Conservation (phyloP, 2,888 invertebrate species). For the Mythimna impura region DNA sequence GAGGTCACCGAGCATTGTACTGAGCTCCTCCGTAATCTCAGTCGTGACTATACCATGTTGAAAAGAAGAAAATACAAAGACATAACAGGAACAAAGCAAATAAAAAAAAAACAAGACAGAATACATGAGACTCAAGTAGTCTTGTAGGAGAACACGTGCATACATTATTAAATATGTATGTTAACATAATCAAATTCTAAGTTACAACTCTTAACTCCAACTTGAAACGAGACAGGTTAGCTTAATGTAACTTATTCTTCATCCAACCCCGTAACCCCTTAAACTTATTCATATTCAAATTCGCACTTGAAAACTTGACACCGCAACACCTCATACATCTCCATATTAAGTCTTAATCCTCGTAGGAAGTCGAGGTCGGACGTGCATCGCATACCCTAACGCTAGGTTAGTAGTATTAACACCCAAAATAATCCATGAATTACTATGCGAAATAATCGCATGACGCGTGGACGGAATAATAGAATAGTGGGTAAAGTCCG, state of each 20-base stretch:
- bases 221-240: slow-evolving; percentile 22
- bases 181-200: background rate
- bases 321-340: slow-evolving; percentile 54
- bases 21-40: no score
- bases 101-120: background rate
- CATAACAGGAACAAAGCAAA: background rate
- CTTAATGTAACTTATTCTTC: slow-evolving; percentile 33
- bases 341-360: slow-evolving; percentile 52
- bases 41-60: no score
- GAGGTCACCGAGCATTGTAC: no score
- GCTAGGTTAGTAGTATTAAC: slow-evolving; percentile 52
- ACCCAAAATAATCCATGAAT: slow-evolving; percentile 58
- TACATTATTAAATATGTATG: background rate
- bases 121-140: background rate
- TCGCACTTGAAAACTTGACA: slow-evolving; percentile 48
- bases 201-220: slow-evolving; percentile 5
- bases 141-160: background rate
- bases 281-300: slow-evolving; percentile 57
- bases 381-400: slow-evolving; percentile 56
- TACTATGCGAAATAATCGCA: slow-evolving; percentile 64
- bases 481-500: slow-evolving; percentile 20
- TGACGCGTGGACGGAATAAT: slow-evolving; percentile 56
- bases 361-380: slow-evolving; percentile 58
- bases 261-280: background rate
- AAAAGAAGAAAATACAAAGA: background rate